Evolutionary conservation across 2,797 vertebrate genomes (phyloP).

Genomic region (Sebastes paucispinis): DNA sequence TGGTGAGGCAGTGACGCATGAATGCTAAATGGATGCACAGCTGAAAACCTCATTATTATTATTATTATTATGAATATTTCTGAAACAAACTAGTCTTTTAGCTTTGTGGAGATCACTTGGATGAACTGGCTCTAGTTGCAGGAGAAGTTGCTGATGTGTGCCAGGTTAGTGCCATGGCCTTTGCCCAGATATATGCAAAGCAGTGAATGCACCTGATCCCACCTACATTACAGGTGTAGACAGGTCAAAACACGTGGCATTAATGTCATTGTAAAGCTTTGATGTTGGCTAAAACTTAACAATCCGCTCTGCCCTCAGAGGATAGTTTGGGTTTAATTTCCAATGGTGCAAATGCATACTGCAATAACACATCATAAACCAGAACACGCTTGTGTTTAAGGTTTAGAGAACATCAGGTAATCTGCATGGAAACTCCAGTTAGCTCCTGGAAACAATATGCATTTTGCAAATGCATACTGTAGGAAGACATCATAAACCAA

Average conservation of each 20-base stretch:
- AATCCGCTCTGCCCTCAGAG: neutral
- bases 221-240: conserved; percentile 2
- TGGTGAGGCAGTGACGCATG: conserved; percentile 41
- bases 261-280: conserved; percentile 1
- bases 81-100: neutral
- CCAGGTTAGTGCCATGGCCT: neutral
- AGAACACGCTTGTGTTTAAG: too few species aligned
- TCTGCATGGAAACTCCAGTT: too few species aligned
- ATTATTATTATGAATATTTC: too few species aligned
- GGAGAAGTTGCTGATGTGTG: neutral
- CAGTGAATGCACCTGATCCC: conserved; percentile 25
- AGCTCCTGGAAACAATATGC: too few species aligned
- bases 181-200: conserved; percentile 18
- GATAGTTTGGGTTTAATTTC: neutral
- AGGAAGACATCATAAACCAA: neutral
- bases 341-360: neutral
- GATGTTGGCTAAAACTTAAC: neutral
- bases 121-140: accelerated
- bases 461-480: neutral
- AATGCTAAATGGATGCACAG: conserved; percentile 33
- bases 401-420: too few species aligned
- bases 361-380: neutral
- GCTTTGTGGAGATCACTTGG: neutral
- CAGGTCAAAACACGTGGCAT: conserved; percentile 67
- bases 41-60: neutral